phyloP scores from a whole-genome alignment of 2,113 vertebrate genomes.

The Rafetus swinhoei region DNA sequence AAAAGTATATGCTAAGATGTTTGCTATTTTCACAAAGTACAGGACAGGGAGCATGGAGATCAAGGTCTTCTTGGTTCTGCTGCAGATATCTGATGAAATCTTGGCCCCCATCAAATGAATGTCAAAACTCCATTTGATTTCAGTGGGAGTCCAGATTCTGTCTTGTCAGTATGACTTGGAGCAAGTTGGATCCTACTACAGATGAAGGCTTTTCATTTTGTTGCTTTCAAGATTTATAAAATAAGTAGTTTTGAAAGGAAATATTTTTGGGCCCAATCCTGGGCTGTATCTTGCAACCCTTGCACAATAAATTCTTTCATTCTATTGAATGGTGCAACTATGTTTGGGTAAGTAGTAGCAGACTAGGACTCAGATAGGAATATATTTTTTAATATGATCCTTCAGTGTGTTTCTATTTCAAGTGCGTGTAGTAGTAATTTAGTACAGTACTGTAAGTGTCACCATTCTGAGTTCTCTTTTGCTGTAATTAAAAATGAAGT shows the following conservation, averaged over 20 bases:
- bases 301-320: background rate
- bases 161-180: background rate
- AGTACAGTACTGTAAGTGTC: background rate
- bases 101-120: background rate
- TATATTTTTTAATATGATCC: background rate
- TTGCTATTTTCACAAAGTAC: background rate
- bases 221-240: background rate
- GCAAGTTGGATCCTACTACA: background rate
- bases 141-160: background rate
- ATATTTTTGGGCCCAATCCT: accelerated
- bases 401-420: background rate
- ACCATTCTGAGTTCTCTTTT: background rate
- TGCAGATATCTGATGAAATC: background rate
- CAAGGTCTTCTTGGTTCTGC: background rate
- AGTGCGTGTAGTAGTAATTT: background rate
- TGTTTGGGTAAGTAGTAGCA: background rate
- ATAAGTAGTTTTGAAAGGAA: background rate
- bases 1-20: background rate
- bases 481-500: background rate
- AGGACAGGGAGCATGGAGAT: background rate
- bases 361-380: background rate
- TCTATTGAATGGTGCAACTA: accelerated
- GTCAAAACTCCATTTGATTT: background rate
- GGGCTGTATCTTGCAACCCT: background rate
- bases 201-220: background rate